Evolutionary conservation across 1,140 invertebrate species (phyloP).

Genomic region (Wiebesia pumilae): DNA sequence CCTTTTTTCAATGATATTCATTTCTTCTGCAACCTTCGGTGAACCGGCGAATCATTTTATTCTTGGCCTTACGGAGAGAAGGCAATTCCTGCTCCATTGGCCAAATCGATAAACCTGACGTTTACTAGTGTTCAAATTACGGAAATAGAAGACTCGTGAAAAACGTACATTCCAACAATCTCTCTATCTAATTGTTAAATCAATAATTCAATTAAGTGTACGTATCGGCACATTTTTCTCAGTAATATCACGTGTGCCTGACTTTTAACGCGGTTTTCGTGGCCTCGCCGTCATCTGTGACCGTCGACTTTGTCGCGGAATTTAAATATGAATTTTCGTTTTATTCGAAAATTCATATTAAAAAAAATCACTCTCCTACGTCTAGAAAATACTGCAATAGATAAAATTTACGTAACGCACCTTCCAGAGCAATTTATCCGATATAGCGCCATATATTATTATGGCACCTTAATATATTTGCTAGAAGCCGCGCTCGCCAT

Average conservation of each 20-base stretch:
- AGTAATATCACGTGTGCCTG: neutral
- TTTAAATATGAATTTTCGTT: too few relatives aligned
- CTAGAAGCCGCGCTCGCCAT: neutral
- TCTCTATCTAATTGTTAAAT: neutral
- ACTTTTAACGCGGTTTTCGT: too few relatives aligned
- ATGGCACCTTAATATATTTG: neutral
- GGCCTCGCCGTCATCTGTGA: too few relatives aligned
- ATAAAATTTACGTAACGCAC: too few relatives aligned
- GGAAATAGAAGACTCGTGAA: neutral
- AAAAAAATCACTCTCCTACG: too few relatives aligned
- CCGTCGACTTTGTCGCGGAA: too few relatives aligned
- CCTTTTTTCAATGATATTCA: neutral
- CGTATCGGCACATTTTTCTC: neutral
- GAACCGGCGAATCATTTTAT: neutral
- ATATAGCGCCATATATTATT: neutral
- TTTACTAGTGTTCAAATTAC: neutral
- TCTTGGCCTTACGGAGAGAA: neutral
- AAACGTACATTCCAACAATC: neutral
- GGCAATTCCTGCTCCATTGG: neutral
- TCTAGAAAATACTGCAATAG: too few relatives aligned
- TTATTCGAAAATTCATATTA: too few relatives aligned
- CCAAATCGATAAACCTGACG: neutral
- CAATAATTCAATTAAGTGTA: neutral
- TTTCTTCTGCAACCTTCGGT: neutral
- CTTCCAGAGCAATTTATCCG: too few relatives aligned